Evolutionary conservation across 2,797 vertebrate species (phyloP), one percentile per base, ranked within the genome.

Genomic region (Coilia nasus): DNA sequence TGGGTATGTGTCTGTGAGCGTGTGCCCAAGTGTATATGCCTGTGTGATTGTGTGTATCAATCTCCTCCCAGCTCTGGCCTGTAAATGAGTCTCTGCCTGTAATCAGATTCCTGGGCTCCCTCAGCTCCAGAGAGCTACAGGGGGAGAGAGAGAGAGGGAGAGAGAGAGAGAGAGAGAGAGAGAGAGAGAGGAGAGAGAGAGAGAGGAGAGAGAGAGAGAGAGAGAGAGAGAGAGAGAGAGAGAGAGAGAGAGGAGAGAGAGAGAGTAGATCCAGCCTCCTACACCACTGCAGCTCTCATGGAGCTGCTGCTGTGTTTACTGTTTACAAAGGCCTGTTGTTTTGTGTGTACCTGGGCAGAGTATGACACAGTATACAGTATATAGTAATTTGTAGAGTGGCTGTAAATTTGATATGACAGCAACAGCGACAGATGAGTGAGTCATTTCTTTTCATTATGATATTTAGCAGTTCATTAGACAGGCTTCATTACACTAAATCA

Each of bases 91-190:
- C 57, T 19, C 57, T 19, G 17, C 17, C 57, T 59, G 19, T 59
- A 59, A 59, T 59, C 57, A 59, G 57, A 19, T 59, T 59, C 17
- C 57, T 59, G 19, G 7, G 7, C 17, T 59, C 19, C 5, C 57
- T n/a, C 57, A 19, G 17, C 57, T n/a, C 5, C 57, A 81, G 7
- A 86, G 23, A 59, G 41, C 21, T 23, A 59, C 17, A 59, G 17
- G 3, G 3, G 57, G 46, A 47, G 46, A 47, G 46, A 47, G 46
- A 47, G 46, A 47, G 47, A 31, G 28, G 28, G 47, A 31, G 44
- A 23, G 59, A 19, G 11, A 41, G 44, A 17, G 59, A 85, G 59
- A 50, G 46, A 57, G 84, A 71, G 44, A 25, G 47, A 82, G 50
- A 57, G 15, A 23, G 25, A 19, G n/a, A 57, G 41, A 82, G n/a